Conservation (phyloP, 2,888 invertebrate species). For the Auanema freiburgensis region DNA sequence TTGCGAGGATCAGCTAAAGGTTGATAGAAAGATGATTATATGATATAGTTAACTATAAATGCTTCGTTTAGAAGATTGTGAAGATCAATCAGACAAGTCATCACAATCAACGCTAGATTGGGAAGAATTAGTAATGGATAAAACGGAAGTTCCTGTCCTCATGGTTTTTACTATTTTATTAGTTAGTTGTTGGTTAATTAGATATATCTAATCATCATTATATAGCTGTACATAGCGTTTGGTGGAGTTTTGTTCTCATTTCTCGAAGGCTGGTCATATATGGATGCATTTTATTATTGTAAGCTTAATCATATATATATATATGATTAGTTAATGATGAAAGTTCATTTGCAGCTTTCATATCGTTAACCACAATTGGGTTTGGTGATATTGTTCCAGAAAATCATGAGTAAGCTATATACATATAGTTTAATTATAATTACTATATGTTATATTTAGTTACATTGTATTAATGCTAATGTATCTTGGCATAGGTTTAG, state of each 20-base stretch:
- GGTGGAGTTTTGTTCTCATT: conserved; percentile 65
- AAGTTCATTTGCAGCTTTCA: conserved; percentile 50
- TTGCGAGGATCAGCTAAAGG: conserved; percentile 12
- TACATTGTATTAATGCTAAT: conserved; percentile 63
- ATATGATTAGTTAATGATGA: not conserved
- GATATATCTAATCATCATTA: conserved; percentile 7
- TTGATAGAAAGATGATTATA: conserved; percentile 8
- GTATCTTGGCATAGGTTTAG: conserved; percentile 64
- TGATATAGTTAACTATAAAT: no score
- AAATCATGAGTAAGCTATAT: conserved; percentile 54
- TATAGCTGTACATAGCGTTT: conserved; percentile 64
- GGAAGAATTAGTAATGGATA: conserved; percentile 46
- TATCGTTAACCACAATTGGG: conserved; percentile 63
- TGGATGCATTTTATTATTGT: conserved; percentile 70
- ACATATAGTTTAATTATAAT: conserved; percentile 6
- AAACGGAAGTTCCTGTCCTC: conserved; percentile 62
- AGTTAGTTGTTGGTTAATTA: conserved; percentile 24
- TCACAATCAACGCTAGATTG: conserved; percentile 30
- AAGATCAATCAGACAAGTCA: conserved; percentile 18
- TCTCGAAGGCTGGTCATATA: conserved; percentile 67
- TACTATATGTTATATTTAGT: conserved; percentile 32
- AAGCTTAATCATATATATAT: conserved; percentile 42
- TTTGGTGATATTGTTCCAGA: conserved; percentile 63
- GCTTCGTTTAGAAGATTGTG: conserved; percentile 19
- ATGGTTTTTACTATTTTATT: conserved; percentile 65